These are phyloP conservation scores for Corythornis cristatus DNA, from an alignment of 2,113 vertebrate genomes.

Conservation along the genomic window DNA sequence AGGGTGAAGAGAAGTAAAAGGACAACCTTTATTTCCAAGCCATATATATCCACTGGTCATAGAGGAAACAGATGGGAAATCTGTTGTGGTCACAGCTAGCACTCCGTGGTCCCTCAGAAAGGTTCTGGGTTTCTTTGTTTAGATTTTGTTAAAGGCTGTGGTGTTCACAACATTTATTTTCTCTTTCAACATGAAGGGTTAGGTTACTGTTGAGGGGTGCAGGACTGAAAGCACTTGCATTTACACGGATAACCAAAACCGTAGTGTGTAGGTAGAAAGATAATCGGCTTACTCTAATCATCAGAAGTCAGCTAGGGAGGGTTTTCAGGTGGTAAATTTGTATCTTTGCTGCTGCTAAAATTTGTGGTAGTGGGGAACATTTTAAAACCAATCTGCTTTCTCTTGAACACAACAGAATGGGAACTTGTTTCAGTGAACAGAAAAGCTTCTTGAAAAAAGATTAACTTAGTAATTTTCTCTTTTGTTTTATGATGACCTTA, in stretches of 20 bases:
- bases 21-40: background rate
- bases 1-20: background rate
- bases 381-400: conserved; percentile 24
- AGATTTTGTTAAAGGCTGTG: background rate
- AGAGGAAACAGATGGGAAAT: background rate
- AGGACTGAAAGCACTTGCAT: background rate
- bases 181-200: background rate
- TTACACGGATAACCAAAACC: background rate
- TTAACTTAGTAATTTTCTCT: conserved; percentile 50
- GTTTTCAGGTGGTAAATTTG: background rate
- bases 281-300: conserved; percentile 35
- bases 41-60: background rate
- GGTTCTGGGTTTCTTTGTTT: background rate
- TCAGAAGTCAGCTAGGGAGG: background rate
- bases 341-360: background rate
- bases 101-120: background rate
- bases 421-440: conserved; percentile 24
- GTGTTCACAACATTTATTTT: background rate
- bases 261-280: background rate
- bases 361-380: background rate
- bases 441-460: conserved; percentile 15
- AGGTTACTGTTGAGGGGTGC: background rate
- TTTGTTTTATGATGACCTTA: conserved; percentile 51
- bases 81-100: background rate
- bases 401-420: background rate